Percentiles rank a stretch among this genome's conserved stretches.
These are phyloP conservation scores for Hyposoter dolosus DNA, from an alignment of 2,888 invertebrate species.

Conservation along the genomic window DNA sequence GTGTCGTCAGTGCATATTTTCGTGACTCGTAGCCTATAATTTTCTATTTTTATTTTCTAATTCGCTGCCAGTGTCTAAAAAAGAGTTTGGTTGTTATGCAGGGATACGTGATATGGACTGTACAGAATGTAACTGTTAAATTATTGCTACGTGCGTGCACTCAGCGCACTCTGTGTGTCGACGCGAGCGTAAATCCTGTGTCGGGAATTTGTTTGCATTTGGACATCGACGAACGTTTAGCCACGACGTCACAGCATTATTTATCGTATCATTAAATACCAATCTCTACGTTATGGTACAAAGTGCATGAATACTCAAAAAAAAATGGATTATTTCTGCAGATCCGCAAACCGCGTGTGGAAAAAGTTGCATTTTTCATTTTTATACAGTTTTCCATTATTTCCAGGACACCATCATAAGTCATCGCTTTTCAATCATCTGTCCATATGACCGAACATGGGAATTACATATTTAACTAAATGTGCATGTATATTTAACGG, in stretches of 20 bases:
- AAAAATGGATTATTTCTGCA: not conserved
- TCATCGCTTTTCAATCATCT: not conserved
- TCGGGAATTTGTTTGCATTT: not conserved
- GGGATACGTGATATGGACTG: not conserved
- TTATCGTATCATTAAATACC: not conserved
- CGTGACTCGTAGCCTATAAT: not conserved
- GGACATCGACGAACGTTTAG: not conserved
- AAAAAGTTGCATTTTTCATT: not conserved
- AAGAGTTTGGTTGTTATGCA: not conserved
- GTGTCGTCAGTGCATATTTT: not conserved
- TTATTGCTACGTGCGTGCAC: conserved; percentile 7
- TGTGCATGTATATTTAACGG: conserved; percentile 11
- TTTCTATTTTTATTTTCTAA: not conserved
- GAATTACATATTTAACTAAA: not conserved
- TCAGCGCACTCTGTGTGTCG: conserved; percentile 1
- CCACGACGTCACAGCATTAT: not conserved
- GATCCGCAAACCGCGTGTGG: not conserved
- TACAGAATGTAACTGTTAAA: not conserved
- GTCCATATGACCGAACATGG: not conserved
- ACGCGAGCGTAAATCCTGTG: not conserved
- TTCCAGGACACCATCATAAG: not conserved
- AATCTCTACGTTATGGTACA: not conserved
- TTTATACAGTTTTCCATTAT: not conserved
- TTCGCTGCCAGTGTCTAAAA: not conserved
- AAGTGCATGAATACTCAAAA: not conserved